Percentiles rank a stretch among this genome's conserved stretches.
These are phyloP conservation scores for Calidris pygmaea DNA, from an alignment of 2,113 vertebrate species.

Conservation along the genomic window DNA sequence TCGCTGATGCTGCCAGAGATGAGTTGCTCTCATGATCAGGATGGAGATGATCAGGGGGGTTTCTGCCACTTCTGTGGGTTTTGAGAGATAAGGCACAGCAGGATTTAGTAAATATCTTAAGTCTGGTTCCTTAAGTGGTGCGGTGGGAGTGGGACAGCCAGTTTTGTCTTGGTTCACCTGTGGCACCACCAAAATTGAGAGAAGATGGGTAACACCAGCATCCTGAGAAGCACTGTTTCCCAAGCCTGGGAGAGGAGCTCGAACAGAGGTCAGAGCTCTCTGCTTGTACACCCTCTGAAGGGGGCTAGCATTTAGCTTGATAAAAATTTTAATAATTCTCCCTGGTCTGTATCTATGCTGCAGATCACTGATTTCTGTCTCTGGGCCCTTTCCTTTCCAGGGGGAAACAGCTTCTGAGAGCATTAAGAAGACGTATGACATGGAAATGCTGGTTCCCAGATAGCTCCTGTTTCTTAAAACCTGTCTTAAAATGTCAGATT, in stretches of 20 bases:
- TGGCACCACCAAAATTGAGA: not conserved
- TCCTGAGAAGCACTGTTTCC: not conserved
- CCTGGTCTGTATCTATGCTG: not conserved
- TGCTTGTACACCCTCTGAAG: not conserved
- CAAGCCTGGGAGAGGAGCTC: not conserved
- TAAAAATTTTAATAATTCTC: rapidly evolving
- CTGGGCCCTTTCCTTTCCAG: not conserved
- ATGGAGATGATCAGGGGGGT: rapidly evolving
- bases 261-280: not conserved
- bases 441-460: not conserved
- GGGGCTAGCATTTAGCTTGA: not conserved
- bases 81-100: not conserved
- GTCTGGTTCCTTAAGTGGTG: rapidly evolving
- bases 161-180: not conserved
- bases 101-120: not conserved
- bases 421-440: rapidly evolving
- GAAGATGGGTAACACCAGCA: not conserved
- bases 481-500: not conserved
- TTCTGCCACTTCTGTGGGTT: not conserved
- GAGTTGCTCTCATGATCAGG: not conserved
- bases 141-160: not conserved
- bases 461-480: not conserved
- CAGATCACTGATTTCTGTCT: not conserved
- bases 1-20: not conserved
- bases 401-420: not conserved